Conservation (phyloP, 1,140 invertebrate species). For the Solenopsis invicta region DNA sequence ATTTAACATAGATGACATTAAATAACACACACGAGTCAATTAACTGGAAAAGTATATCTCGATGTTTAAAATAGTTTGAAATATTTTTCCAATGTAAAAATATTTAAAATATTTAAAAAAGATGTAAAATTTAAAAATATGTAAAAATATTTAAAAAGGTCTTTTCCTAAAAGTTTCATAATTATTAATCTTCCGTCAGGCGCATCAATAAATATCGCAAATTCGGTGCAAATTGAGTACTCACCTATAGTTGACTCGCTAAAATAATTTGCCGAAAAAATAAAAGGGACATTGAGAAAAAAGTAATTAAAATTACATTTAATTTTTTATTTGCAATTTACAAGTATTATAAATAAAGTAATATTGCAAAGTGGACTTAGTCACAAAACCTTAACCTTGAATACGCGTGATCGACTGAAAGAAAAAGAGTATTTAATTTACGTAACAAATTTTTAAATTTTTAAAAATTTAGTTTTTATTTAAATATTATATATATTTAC, state of each 20-base stretch:
- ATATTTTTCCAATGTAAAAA: background rate
- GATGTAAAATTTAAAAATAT: background rate
- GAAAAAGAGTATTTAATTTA: background rate
- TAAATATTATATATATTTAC: background rate
- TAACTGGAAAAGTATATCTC: background rate
- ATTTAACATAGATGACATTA: constrained; percentile 11
- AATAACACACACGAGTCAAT: background rate
- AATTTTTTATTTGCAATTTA: too few relatives aligned
- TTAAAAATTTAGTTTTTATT: background rate
- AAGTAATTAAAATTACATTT: too few relatives aligned
- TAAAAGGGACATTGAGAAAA: too few relatives aligned
- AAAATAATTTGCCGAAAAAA: too few relatives aligned
- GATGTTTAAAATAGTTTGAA: background rate
- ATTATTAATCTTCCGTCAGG: background rate
- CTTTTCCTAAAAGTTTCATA: background rate
- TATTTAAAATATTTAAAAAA: background rate
- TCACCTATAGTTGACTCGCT: too few relatives aligned
- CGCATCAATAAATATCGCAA: too few relatives aligned
- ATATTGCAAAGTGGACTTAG: too few relatives aligned
- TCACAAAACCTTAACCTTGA: too few relatives aligned
- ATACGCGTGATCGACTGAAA: too few relatives aligned
- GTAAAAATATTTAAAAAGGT: background rate
- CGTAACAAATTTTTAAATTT: background rate
- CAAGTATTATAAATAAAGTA: too few relatives aligned
- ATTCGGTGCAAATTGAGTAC: too few relatives aligned